Evolutionary conservation across 2,797 vertebrate genomes (phyloP).

Genomic region (Etheostoma nigrum): DNA sequence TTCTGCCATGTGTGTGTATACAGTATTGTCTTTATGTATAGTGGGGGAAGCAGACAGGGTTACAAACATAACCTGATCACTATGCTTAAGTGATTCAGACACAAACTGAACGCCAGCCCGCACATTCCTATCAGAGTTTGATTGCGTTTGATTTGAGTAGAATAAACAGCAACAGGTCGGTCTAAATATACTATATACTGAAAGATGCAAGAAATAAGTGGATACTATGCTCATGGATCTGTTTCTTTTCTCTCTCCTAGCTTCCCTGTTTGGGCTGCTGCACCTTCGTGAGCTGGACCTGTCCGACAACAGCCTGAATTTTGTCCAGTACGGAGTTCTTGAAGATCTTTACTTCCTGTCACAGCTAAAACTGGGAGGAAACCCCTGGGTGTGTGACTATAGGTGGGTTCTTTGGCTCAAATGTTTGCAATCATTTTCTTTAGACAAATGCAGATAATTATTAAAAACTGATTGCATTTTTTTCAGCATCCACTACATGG

Average conservation of each 20-base stretch:
- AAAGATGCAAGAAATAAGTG: conserved; percentile 18
- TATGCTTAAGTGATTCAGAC: conserved; percentile 29
- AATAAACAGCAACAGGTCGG: conserved; percentile 6
- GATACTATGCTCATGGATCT: background rate
- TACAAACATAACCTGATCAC: conserved; percentile 23
- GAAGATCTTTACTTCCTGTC: conserved; percentile 94
- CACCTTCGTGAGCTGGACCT: conserved; percentile 88
- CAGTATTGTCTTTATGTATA: conserved; percentile 53
- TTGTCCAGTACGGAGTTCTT: conserved; percentile 91
- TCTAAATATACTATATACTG: conserved; percentile 7
- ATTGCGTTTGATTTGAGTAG: background rate
- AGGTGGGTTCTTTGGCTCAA: conserved; percentile 68
- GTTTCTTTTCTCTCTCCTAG: conserved; percentile 43
- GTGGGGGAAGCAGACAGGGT: conserved; percentile 18
- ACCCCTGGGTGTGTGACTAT: conserved; percentile 94
- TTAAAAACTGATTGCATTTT: background rate
- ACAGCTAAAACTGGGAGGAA: conserved; percentile 89
- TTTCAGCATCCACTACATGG: conserved; percentile 92
- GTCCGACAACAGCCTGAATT: conserved; percentile 89
- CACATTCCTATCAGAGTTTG: conserved; percentile 1
- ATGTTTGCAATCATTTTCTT: background rate
- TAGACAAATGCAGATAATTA: background rate
- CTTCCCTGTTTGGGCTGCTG: conserved; percentile 75
- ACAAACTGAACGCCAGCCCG: conserved; percentile 12
- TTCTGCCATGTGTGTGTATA: conserved; percentile 40